Evolutionary conservation across 2,113 vertebrate genomes (phyloP), one percentile per base, ranked within the genome.

Genomic region (Hippocampus comes): DNA sequence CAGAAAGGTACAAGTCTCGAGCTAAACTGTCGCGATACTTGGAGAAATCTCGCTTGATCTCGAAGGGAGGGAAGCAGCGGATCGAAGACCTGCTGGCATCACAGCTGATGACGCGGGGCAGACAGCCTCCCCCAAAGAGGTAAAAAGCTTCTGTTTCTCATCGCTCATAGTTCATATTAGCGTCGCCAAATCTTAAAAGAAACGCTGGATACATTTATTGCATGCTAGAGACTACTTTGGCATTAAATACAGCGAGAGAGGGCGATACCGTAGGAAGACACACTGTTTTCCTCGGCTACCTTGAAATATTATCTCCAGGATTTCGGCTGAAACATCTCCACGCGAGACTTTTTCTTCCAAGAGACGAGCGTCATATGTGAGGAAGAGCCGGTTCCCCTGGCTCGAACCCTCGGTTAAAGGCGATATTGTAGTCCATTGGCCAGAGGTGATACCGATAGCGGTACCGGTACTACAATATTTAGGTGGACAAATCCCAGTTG

Each of bases 31-130:
- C 90, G 90, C 90, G 89, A 11, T 83, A 21, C 18, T 78, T 71
- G 1, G 0, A n/a, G 76, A 49, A 68, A 12, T 85, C 82, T 4
- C 80, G 76, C 63, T 77, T 66, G 77, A 83, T 78, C 79, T 67
- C 65, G 41, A 34, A 34, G 34, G 59, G 12, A 25, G 59, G 68
- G 34, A 34, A 34, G 34, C 34, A 34, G 34, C 15, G 46, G 59
- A 46, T 27, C 34, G 57, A 68, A 27, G 66, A 49, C 51, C 69
- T 61, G 61, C 61, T 84, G 70, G 10, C 78, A 76, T 64, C 84
- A 12, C 60, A 81, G 84, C 82, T 87, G 86, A 87, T 87, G 86
- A 87, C 87, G 81, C 85, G 84, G 51, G 59, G 11, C 51, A 15
- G 23, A 43, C 14, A 49, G n/a, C 65, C 23, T 38, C 38, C 21